Percentiles rank a stretch among this genome's conserved stretches.
phyloP scores from a whole-genome alignment of 2,797 vertebrate genomes.

The Pipistrellus pygmaeus region DNA sequence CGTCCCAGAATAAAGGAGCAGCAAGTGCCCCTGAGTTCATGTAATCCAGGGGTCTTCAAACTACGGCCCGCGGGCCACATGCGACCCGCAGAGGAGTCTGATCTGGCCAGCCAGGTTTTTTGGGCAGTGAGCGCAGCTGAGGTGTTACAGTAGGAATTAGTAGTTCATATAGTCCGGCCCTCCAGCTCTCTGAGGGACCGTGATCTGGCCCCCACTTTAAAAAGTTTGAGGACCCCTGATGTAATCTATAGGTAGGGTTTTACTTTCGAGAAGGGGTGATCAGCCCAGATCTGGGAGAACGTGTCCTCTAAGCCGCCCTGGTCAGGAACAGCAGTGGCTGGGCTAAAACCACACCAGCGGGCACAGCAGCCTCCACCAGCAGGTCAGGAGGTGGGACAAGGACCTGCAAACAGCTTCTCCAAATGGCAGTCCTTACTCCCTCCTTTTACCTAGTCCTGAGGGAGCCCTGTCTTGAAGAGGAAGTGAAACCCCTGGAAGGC shows the following conservation, averaged over 20 bases:
- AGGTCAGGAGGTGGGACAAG: not conserved
- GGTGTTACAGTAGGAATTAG: too few species aligned
- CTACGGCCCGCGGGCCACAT: too few species aligned
- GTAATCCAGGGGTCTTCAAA: too few species aligned
- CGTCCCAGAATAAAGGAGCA: not conserved
- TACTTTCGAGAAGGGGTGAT: not conserved
- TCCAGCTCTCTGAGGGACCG: too few species aligned
- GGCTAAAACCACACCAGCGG: not conserved
- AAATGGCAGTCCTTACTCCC: not conserved
- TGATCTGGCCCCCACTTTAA: too few species aligned
- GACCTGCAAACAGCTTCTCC: not conserved
- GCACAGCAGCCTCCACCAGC: not conserved
- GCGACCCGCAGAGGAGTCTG: too few species aligned
- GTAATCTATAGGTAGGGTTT: fast-evolving
- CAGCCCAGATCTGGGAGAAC: not conserved
- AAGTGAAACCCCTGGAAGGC: not conserved
- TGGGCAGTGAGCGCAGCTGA: too few species aligned
- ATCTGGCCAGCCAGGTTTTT: too few species aligned
- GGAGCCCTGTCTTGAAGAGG: not conserved
- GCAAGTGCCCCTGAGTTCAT: not conserved
- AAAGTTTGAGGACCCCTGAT: too few species aligned
- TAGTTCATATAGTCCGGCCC: too few species aligned
- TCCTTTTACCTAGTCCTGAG: not conserved
- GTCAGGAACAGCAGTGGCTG: fast-evolving
- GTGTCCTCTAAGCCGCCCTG: not conserved